Percentiles rank a stretch among this genome's conserved stretches.
These are phyloP conservation scores for Arizona elegans DNA, from an alignment of 2,113 vertebrate species.

Conservation along the genomic window DNA sequence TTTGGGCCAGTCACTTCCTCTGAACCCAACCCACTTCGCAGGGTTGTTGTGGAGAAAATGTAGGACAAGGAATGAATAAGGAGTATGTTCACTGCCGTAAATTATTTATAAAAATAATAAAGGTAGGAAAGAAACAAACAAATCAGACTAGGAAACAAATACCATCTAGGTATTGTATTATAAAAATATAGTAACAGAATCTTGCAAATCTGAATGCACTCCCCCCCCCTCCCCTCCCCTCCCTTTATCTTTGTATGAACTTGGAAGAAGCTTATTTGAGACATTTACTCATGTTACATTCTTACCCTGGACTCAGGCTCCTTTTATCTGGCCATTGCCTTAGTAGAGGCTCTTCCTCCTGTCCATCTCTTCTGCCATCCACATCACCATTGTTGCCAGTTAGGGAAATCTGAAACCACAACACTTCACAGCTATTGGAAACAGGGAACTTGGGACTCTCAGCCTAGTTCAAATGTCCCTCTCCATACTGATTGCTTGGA, in stretches of 20 bases:
- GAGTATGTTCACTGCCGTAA: background rate
- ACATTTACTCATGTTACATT: background rate
- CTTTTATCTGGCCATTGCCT: background rate
- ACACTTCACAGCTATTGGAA: background rate
- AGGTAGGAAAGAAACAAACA: background rate
- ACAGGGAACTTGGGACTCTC: background rate
- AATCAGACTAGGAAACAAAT: background rate
- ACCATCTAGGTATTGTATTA: background rate
- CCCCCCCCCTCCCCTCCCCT: rapidly evolving
- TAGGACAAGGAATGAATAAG: background rate
- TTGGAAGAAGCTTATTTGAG: background rate
- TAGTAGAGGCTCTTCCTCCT: background rate
- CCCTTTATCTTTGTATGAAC: background rate
- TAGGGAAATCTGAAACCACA: background rate
- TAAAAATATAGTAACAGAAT: background rate
- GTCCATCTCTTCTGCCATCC: background rate
- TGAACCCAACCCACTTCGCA: background rate
- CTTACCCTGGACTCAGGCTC: background rate
- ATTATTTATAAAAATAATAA: background rate
- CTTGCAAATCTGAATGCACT: background rate
- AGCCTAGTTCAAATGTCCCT: background rate
- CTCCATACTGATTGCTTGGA: background rate
- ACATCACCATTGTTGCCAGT: background rate
- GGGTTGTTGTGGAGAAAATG: background rate
- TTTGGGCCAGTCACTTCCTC: background rate